Conservation (phyloP, 2,888 invertebrate genomes). For the Drosophila fungiperda region DNA sequence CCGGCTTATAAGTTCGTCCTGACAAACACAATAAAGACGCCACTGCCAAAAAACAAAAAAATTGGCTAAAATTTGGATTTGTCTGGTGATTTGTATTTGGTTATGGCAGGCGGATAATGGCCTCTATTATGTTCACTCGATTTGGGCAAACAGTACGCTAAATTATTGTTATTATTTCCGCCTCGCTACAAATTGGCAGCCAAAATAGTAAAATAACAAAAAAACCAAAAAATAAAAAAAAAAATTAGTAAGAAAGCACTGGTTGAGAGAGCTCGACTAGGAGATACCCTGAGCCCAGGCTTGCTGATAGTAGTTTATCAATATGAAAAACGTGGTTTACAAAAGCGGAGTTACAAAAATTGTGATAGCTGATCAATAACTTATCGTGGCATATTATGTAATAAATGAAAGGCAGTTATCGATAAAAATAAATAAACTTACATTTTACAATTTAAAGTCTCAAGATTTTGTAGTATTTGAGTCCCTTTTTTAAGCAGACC, state of each 20-base stretch:
- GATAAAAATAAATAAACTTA: neutral
- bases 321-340: neutral
- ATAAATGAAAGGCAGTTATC: neutral
- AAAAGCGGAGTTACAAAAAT: neutral
- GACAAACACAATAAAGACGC: constrained; percentile 38
- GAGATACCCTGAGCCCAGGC: neutral
- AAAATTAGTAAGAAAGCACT: neutral
- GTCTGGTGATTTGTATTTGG: constrained; percentile 49
- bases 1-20: constrained; percentile 34
- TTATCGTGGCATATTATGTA: neutral
- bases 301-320: neutral
- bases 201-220: constrained; percentile 37
- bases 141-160: constrained; percentile 77
- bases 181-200: constrained; percentile 64
- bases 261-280: neutral
- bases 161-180: constrained; percentile 79
- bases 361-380: neutral
- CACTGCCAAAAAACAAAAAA: constrained; percentile 28
- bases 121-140: constrained; percentile 77
- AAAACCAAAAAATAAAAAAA: constrained; percentile 7
- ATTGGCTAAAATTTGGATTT: constrained; percentile 14
- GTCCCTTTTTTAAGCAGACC: neutral
- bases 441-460: neutral
- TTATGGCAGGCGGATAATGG: constrained; percentile 56
- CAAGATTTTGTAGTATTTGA: neutral